Base-by-base conservation (phyloP, 2,888 invertebrate species). In the Ceriagrion tenellum region DNA sequence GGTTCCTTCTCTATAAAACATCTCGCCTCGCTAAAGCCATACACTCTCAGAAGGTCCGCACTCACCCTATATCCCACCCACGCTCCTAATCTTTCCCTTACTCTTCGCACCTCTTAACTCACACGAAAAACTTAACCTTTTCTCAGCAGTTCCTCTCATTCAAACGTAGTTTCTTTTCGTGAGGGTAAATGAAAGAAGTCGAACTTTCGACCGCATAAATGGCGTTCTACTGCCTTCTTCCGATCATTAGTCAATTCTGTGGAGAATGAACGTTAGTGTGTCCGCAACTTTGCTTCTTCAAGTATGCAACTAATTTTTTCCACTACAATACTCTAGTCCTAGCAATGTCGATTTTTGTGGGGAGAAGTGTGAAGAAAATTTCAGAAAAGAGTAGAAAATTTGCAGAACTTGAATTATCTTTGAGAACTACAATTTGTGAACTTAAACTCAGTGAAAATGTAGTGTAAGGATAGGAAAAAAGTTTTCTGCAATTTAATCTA, bases 171-270 rank as follows among this genome's bases (percentile, higher is more conserved):
- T 91, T 91, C 59, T 91, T 63, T 30, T 35, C 63, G 88, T 88
- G 40, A 91, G 91, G 63, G 63, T 63, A 91, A 91, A 63, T 91
- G 91, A 35, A 91, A 59, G 40, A 63, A 91, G 63, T 91, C 35
- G 35, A 91, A 35, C 91, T 91, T 91, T 63, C 63, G 91, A 91
- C 91, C 59, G 63, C 91, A 91, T 91, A 91, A 63, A 91, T 35
- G 91, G 63, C 63, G 91, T 59, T 91, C 63, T 91, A 91, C 63
- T 91, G 63, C 63, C 59, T 91, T 13, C 91, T 63, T 35, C 23
- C 63, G 91, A 91, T 91, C 63, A 91, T 91, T 91, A 91, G 91
- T 63, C 91, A 40, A 63, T 63, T 91, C 35, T n/a, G 30, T 63
- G 35, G 35, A 91, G 55, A 88, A 35, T 40, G 55, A 35, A 91